These are phyloP conservation scores for Meda fulgida DNA, from an alignment of 2,797 vertebrate genomes.

Conservation along the genomic window DNA sequence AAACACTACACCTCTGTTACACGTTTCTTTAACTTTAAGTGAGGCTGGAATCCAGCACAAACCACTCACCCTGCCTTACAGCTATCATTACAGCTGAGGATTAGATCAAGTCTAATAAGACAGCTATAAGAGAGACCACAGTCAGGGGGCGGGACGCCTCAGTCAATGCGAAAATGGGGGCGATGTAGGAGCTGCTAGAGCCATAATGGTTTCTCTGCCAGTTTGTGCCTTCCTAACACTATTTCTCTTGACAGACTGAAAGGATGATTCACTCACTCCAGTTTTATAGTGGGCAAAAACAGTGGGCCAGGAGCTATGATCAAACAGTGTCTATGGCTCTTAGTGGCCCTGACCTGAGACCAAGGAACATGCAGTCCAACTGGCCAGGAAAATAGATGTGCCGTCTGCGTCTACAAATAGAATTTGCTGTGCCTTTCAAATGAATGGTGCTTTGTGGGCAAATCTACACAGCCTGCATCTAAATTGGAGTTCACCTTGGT, in stretches of 20 bases:
- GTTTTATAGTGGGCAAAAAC: conserved; percentile 19
- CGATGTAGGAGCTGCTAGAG: neutral
- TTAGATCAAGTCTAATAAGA: conserved; percentile 55
- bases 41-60: neutral
- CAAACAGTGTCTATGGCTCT: conserved; percentile 10
- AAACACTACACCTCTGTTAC: neutral
- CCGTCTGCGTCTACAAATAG: conserved; percentile 22
- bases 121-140: conserved; percentile 16
- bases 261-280: conserved; percentile 44
- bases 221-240: conserved; percentile 20
- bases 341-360: conserved; percentile 8
- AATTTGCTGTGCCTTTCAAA: conserved; percentile 29
- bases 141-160: conserved; percentile 18
- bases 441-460: conserved; percentile 39
- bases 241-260: conserved; percentile 40
- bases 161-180: conserved; percentile 37
- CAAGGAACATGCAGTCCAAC: conserved; percentile 1
- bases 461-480: conserved; percentile 19
- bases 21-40: conserved; percentile 7
- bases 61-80: conserved; percentile 18
- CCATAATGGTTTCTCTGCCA: conserved; percentile 43
- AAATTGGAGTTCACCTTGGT: conserved; percentile 22
- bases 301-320: conserved; percentile 14
- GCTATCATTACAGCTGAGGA: conserved; percentile 32
- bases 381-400: conserved; percentile 29